Evolutionary conservation across 2,888 invertebrate genomes (phyloP).

Genomic region (Lasioglossum marginatum): DNA sequence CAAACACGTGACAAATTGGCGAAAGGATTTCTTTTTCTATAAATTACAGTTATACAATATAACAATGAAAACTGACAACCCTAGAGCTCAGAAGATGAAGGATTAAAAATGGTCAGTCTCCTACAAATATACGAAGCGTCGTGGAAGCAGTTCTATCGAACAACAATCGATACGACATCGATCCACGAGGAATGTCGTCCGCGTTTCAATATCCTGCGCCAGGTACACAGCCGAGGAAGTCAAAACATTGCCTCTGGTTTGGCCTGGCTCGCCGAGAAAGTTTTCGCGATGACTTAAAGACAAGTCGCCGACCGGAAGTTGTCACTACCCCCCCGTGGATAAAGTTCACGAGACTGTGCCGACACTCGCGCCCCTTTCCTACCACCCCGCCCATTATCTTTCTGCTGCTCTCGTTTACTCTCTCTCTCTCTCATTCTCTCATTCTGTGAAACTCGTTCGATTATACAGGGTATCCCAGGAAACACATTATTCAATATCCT

Average conservation of each 20-base stretch:
- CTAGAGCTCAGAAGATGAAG: background rate
- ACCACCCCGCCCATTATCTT: background rate
- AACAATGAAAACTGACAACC: background rate
- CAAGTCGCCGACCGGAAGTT: slow-evolving; percentile 65
- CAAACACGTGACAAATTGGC: background rate
- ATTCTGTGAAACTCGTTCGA: background rate
- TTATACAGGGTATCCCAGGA: background rate
- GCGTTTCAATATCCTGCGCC: background rate
- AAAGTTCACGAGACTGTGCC: slow-evolving; percentile 61
- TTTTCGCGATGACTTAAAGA: slow-evolving; percentile 59
- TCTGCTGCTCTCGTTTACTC: slow-evolving; percentile 16
- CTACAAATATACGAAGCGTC: background rate
- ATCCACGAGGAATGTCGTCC: background rate
- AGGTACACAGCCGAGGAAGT: slow-evolving; percentile 6
- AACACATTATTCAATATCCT: background rate
- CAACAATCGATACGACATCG: background rate
- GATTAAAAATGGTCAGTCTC: background rate
- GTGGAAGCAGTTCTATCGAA: background rate
- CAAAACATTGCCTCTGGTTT: slow-evolving; percentile 41
- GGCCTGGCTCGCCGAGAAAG: slow-evolving; percentile 50
- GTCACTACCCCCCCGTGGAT: slow-evolving; percentile 41
- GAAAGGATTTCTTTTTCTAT: no score
- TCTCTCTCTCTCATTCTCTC: background rate
- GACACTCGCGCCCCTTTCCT: slow-evolving; percentile 34
- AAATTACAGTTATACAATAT: no score